Conservation (phyloP, 92 coral and sea anemone species). For the Virgularia gustaviana region DNA sequence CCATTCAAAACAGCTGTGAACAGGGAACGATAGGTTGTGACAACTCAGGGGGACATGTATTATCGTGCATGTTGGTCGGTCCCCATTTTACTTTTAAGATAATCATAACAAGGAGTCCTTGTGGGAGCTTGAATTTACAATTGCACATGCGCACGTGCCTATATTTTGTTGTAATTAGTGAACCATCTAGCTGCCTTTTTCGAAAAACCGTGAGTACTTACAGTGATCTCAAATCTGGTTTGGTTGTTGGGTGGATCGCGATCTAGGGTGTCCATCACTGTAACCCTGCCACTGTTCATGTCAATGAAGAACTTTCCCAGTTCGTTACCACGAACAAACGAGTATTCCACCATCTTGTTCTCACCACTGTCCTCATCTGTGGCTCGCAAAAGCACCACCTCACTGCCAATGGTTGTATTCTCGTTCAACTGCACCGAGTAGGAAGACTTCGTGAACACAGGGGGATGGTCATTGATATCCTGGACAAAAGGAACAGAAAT, state of each 20-base stretch:
- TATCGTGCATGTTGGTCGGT: too few relatives aligned
- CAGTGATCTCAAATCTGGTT: slow-evolving; percentile 63
- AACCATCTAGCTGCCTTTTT: neutral
- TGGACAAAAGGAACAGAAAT: slow-evolving; percentile 16
- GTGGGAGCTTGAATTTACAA: too few relatives aligned
- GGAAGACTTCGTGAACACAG: slow-evolving; percentile 60
- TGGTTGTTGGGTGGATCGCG: slow-evolving; percentile 85
- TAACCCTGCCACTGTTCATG: slow-evolving; percentile 68
- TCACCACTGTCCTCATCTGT: slow-evolving; percentile 58
- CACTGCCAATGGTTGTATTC: slow-evolving; percentile 67
- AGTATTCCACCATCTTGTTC: slow-evolving; percentile 60
- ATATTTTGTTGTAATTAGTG: neutral
- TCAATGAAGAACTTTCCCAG: slow-evolving; percentile 82
- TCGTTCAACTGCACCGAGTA: slow-evolving; percentile 73
- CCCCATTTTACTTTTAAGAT: too few relatives aligned
- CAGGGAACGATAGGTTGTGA: too few relatives aligned
- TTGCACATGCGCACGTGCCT: neutral
- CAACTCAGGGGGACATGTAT: too few relatives aligned
- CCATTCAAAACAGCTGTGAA: too few relatives aligned
- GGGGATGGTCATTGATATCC: slow-evolving; percentile 86
- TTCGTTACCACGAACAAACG: slow-evolving; percentile 70
- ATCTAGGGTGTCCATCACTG: slow-evolving; percentile 64
- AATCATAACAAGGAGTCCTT: too few relatives aligned
- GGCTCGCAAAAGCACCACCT: slow-evolving; percentile 66
- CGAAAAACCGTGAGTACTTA: slow-evolving; percentile 24